Evolutionary conservation across 92 coral and sea anemone genomes (phyloP).

Genomic region (Epizoanthus rinbou): DNA sequence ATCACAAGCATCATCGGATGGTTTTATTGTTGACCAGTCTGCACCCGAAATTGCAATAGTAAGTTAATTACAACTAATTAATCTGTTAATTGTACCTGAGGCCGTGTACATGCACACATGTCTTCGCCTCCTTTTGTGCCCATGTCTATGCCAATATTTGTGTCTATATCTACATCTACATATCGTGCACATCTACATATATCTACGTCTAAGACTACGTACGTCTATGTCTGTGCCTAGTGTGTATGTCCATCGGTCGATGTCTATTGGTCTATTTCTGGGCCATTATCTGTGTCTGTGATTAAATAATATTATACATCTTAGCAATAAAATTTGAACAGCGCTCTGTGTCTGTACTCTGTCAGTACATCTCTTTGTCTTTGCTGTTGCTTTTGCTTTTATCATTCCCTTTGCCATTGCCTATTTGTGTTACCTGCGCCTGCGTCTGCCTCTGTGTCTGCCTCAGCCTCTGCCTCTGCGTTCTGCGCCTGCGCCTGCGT

Average conservation of each 20-base stretch:
- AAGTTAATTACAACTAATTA: not conserved
- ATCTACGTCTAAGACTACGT: not conserved
- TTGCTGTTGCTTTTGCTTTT: no score
- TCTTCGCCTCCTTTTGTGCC: no score
- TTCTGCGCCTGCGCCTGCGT: not conserved
- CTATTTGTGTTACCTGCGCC: not conserved
- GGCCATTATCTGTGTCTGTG: no score
- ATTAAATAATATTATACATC: no score
- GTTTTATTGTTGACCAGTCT: conserved; percentile 83
- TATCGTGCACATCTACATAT: no score
- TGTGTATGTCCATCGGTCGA: no score
- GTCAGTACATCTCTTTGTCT: no score
- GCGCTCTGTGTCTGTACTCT: no score
- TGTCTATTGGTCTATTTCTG: not conserved
- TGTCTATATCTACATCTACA: not conserved
- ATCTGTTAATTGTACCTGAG: no score
- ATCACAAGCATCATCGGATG: conserved; percentile 86
- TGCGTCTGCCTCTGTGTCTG: not conserved
- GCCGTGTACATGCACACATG: no score
- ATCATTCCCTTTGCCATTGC: no score
- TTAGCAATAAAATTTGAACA: no score
- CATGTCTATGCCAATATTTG: not conserved
- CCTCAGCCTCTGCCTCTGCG: not conserved
- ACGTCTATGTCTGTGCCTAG: not conserved
- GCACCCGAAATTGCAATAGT: conserved; percentile 77